Evolutionary conservation across 2,888 invertebrate species (phyloP).

Genomic region (Anthoptus insignis): DNA sequence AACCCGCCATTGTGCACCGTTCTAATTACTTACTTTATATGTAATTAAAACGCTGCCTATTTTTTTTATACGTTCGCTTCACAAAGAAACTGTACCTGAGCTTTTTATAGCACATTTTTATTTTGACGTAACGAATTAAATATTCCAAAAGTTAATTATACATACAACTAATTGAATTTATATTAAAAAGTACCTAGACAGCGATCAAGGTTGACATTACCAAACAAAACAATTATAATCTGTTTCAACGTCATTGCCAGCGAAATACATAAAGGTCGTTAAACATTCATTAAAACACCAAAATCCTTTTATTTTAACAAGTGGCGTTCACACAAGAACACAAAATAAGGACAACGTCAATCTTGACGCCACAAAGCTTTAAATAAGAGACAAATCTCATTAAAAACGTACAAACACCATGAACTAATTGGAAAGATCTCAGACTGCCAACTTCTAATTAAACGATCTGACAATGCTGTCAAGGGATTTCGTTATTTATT

Average conservation of each 20-base stretch:
- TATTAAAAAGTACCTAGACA: background rate
- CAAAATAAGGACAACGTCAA: conserved; percentile 18
- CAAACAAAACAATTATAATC: background rate
- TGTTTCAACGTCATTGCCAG: background rate
- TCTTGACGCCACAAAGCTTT: conserved; percentile 19
- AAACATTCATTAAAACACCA: conserved; percentile 27
- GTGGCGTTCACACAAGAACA: conserved; percentile 1
- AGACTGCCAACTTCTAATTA: conserved; percentile 71
- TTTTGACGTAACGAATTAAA: conserved; percentile 22
- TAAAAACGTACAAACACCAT: conserved; percentile 76
- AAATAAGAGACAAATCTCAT: conserved; percentile 59
- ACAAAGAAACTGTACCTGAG: conserved; percentile 13
- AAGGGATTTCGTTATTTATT: conserved; percentile 54
- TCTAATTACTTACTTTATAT: conserved; percentile 33
- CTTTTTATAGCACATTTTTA: conserved; percentile 3
- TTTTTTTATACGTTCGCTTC: conserved; percentile 23
- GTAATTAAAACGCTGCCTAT: conserved; percentile 27
- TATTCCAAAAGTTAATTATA: conserved; percentile 14
- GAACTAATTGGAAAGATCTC: conserved; percentile 73
- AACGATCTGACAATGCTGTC: conserved; percentile 55
- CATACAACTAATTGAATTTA: background rate
- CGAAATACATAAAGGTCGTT: conserved; percentile 1
- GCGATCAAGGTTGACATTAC: background rate
- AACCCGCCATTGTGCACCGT: conserved; percentile 16
- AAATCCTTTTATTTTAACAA: conserved; percentile 25